Evolutionary conservation across 2,888 invertebrate genomes (phyloP).

Genomic region (Phoronis australis): DNA sequence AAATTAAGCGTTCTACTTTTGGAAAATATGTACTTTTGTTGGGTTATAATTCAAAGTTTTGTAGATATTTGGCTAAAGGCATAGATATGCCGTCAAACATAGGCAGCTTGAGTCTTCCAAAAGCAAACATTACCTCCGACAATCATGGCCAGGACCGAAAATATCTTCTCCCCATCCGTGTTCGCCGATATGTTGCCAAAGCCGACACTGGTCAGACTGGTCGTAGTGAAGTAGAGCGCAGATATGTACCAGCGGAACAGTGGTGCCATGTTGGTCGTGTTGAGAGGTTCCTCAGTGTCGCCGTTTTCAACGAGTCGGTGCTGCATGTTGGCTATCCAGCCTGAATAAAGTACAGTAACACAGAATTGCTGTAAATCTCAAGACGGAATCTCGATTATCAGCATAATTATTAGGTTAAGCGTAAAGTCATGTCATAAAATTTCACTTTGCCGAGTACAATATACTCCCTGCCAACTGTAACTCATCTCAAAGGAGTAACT

Average conservation of each 20-base stretch:
- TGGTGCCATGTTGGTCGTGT: conserved; percentile 71
- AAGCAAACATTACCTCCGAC: conserved; percentile 95
- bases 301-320: conserved; percentile 79
- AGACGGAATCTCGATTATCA: neutral
- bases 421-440: neutral
- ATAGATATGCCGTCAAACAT: too few species aligned
- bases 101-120: too few species aligned
- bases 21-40: too few species aligned
- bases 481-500: too few species aligned
- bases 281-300: conserved; percentile 66
- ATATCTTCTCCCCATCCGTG: conserved; percentile 89
- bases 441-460: too few species aligned
- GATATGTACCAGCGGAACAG: conserved; percentile 67
- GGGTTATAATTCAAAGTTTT: too few species aligned
- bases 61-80: too few species aligned
- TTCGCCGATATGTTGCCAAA: conserved; percentile 97
- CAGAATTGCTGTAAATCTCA: too few species aligned
- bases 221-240: conserved; percentile 93
- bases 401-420: neutral
- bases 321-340: conserved; percentile 87
- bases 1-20: too few species aligned
- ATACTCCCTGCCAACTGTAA: too few species aligned
- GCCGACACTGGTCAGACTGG: conserved; percentile 91
- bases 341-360: too few species aligned
- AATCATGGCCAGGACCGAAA: conserved; percentile 91